Base-by-base conservation (phyloP, 2,888 invertebrate genomes). In the Proisotoma minuta region DNA sequence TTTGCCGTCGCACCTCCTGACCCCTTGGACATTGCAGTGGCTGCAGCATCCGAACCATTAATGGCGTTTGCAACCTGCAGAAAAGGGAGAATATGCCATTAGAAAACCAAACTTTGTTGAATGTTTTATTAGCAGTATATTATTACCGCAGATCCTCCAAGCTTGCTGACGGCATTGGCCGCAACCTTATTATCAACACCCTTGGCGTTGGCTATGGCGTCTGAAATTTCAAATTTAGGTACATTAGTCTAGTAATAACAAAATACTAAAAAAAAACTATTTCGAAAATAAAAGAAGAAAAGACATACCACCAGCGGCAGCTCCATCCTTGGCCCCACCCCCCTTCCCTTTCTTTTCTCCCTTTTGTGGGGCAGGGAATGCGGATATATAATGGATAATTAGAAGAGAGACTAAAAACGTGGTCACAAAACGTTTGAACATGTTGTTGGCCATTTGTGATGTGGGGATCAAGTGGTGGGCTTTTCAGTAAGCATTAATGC, bases 141-240 rank as follows among this genome's bases (percentile, higher is more conserved):
- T n/a, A n/a, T n/a, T n/a, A 60, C 28, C 3, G 60, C 60, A 51
- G 52, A 28, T 20, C 53, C 47, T 3, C 60, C 60, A 1, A 28
- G n/a, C 27, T 60, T 60, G 2, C 53, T 43, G 8, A 60, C 29
- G 27, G 60, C 53, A 23, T 53, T 52, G 34, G 60, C 60, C 1
- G 53, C 39, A 8, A 60, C 60, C 1, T n/a, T 28, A 1, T 28
- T 27, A 3, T 24, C 22, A 20, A 4, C 53, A 20, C 60, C 60
- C 52, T 60, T 52, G 2, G 60, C 60, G n/a, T 43, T 39, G 28
- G 60, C 60, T 2, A 59, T 22, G n/a, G 59, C 50, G 40, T 56
- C 52, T 4, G 23, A 20, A 15, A 15, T 10, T 34, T 34, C 34
- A 15, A 8, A 8, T 34, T 8, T 34, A 15, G 34, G 8, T 34